These are phyloP conservation scores for Phymastichus coffea DNA, from an alignment of 1,140 invertebrate species.

Conservation along the genomic window DNA sequence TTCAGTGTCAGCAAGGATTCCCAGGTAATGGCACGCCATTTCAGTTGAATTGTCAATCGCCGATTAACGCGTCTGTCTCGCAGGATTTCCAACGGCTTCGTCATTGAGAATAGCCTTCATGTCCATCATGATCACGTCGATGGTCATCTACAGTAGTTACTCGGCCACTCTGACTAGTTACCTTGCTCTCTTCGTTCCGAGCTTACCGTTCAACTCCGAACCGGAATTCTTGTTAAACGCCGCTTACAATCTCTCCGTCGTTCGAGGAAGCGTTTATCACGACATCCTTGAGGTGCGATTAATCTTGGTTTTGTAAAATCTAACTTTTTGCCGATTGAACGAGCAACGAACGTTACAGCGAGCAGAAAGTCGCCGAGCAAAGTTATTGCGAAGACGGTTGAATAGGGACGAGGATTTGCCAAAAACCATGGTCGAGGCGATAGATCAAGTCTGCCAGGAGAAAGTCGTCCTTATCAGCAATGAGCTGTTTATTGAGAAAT, in stretches of 20 bases:
- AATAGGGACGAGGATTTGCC: neutral
- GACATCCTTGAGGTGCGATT: conserved; percentile 15
- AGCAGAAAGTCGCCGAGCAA: too few species aligned
- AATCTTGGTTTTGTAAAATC: too few species aligned
- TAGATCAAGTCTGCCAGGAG: conserved; percentile 26
- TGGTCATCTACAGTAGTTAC: conserved; percentile 8
- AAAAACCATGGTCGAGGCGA: conserved; percentile 1
- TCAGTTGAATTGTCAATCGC: neutral
- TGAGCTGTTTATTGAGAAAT: conserved; percentile 17
- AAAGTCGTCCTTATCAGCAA: conserved; percentile 29
- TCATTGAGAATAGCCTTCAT: conserved; percentile 11
- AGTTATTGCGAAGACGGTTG: neutral
- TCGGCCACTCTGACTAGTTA: conserved; percentile 18
- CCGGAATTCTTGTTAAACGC: conserved; percentile 7
- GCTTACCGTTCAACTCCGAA: conserved; percentile 9
- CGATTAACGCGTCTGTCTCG: neutral
- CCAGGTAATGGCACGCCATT: neutral
- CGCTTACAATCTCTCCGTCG: conserved; percentile 3
- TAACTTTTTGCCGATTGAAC: too few species aligned
- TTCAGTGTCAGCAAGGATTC: conserved; percentile 19
- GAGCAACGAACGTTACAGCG: neutral
- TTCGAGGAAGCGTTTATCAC: conserved; percentile 9
- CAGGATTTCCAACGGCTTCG: conserved; percentile 13
- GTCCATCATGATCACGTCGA: conserved; percentile 3
- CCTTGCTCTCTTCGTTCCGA: neutral